Conservation (phyloP, 1,140 invertebrate species). For the Chironomus tepperi region DNA sequence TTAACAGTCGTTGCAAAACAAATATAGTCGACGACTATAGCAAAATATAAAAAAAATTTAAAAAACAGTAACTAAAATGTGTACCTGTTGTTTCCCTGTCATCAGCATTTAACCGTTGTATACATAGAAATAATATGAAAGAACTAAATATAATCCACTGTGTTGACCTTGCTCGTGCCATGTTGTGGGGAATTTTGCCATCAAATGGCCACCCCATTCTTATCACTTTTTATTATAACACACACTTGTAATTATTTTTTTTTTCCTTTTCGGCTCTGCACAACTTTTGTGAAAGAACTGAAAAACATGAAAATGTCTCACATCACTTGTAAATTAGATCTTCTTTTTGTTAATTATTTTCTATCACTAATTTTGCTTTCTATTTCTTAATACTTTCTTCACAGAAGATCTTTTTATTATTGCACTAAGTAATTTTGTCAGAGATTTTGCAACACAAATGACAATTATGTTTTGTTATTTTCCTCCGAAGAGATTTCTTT, state of each 20-base stretch:
- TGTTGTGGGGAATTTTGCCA: conserved; percentile 14
- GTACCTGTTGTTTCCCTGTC: conserved; percentile 17
- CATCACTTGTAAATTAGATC: not conserved
- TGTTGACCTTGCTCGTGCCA: conserved; percentile 14
- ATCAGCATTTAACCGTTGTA: conserved; percentile 7
- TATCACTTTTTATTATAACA: not conserved
- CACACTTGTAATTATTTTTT: not conserved
- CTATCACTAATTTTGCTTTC: not conserved
- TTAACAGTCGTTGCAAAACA: not conserved
- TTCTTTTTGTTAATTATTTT: conserved; percentile 9
- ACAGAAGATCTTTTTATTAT: too few species aligned
- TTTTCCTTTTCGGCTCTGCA: not conserved
- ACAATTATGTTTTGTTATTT: too few species aligned
- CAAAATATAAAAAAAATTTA: not conserved
- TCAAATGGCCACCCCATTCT: not conserved
- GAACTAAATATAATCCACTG: conserved; percentile 16
- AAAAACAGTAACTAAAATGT: not conserved
- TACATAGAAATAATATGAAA: not conserved
- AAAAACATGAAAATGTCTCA: not conserved
- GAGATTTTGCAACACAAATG: too few species aligned
- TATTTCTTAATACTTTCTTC: not conserved
- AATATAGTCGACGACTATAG: not conserved
- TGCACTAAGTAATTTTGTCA: too few species aligned
- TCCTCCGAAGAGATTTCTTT: too few species aligned
- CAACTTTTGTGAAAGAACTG: not conserved